Conservation (phyloP, 2,797 vertebrate genomes). For the Mormyrus proboscirostris region DNA sequence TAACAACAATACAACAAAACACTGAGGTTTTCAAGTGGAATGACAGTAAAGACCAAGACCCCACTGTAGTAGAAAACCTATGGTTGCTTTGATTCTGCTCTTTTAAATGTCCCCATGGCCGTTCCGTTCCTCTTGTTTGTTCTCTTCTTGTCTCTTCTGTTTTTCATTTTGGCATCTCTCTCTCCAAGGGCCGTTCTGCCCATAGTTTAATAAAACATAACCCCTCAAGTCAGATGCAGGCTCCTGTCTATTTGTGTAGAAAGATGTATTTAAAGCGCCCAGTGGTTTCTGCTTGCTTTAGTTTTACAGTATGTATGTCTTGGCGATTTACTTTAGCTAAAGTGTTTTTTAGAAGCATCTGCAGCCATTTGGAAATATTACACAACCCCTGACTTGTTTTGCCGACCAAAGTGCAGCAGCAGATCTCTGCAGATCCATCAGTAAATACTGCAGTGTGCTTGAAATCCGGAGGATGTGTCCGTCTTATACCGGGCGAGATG, state of each 20-base stretch:
- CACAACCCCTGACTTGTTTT: background rate
- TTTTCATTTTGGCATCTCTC: background rate
- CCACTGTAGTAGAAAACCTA: too few relatives aligned
- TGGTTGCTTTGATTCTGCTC: background rate
- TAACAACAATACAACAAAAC: background rate
- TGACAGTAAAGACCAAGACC: background rate
- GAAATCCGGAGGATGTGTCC: background rate
- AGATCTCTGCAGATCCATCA: background rate
- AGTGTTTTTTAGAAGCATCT: background rate
- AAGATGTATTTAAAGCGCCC: background rate
- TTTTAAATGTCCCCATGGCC: background rate
- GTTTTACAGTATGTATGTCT: background rate
- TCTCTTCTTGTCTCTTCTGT: background rate
- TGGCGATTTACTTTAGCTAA: background rate
- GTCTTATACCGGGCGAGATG: background rate
- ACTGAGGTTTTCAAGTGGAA: background rate
- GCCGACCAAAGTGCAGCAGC: background rate
- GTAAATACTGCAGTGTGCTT: background rate
- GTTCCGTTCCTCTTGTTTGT: background rate
- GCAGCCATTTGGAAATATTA: background rate
- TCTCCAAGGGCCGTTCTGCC: background rate
- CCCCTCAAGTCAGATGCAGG: background rate
- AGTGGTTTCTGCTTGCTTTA: background rate
- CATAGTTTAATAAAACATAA: conserved; percentile 4
- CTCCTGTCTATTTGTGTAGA: background rate